Evolutionary conservation across 1,140 invertebrate genomes (phyloP), one percentile per base, ranked within the genome.

Genomic region (Gonioctena quinquepunctata): DNA sequence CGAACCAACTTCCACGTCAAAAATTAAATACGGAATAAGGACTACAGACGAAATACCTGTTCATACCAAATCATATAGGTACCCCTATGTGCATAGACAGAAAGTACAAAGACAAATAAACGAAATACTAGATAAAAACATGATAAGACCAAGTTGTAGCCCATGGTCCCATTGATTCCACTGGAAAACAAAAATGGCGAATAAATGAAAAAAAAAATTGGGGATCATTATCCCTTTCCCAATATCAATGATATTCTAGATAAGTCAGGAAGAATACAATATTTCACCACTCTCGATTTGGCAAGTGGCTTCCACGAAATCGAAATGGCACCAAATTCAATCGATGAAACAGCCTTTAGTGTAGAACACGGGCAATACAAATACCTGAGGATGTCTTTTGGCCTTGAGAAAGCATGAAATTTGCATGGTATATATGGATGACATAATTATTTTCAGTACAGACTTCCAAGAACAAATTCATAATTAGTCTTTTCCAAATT

Each of bases 141-240:
- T 83, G 3, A 78, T 82, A 16, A 66, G 80, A 28, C 80, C 77
- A 3, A 79, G 77, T 0, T 69, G 66, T 6, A 80, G 79, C 63
- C 72, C 83, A 6, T 87, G 83, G 82, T 76, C 80, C 11, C 77
- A 27, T 33, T 2, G 72, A 70, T 64, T 60, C 73, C 0, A 62
- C 71, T 16, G 75, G 71, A 1, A 65, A 80, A 74, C 70, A 61
- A 59, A 83, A 77, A 76, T 83, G 80, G 78, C 62, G 82, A 69
- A 22, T 83, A 6, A 19, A 84, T 82, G 69, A 66, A 81, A 7
- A 67, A 70, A 13, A 83, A 81, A 2, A 74, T 82, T n/a, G 69
- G 59, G 16, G 79, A 80, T 18, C 4, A 21, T 67, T 73, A 65
- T 25, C 56, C 56, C 8, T 13, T 70, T 13, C 63, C 68, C 6